These are phyloP conservation scores for Drosophila dunni DNA, from an alignment of 1,140 invertebrate species.

Conservation along the genomic window DNA sequence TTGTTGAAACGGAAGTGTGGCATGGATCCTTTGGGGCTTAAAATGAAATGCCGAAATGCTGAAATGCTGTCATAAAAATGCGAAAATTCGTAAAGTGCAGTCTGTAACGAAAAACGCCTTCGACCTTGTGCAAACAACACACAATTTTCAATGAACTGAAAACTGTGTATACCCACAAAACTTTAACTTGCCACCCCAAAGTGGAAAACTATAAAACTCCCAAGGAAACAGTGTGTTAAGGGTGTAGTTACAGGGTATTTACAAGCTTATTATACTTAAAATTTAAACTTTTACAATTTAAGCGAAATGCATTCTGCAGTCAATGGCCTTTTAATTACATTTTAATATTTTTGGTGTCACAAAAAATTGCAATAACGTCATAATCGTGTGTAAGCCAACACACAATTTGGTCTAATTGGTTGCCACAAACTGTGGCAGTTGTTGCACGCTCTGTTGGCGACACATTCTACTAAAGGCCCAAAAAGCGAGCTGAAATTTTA, in stretches of 20 bases:
- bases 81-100: slow-evolving; percentile 79
- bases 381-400: slow-evolving; percentile 25
- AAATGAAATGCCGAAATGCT: slow-evolving; percentile 62
- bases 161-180: slow-evolving; percentile 11
- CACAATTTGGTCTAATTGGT: slow-evolving; percentile 66
- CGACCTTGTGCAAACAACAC: slow-evolving; percentile 2
- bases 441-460: slow-evolving; percentile 39
- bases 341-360: slow-evolving; percentile 60
- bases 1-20: slow-evolving; percentile 26
- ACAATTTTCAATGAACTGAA: slow-evolving; percentile 9
- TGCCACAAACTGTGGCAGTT: slow-evolving; percentile 51
- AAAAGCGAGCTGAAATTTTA: slow-evolving; percentile 49
- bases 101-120: slow-evolving; percentile 49
- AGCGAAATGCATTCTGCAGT: not conserved
- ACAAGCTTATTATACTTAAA: not conserved
- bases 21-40: slow-evolving; percentile 38
- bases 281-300: not conserved
- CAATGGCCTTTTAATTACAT: slow-evolving; percentile 62
- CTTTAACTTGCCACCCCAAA: not conserved
- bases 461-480: slow-evolving; percentile 17
- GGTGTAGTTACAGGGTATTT: not conserved
- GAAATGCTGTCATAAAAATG: slow-evolving; percentile 79
- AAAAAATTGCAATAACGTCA: slow-evolving; percentile 47
- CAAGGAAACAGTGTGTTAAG: not conserved
- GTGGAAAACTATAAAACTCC: not conserved